These are phyloP conservation scores for Metalampra italica DNA, from an alignment of 2,888 invertebrate species.

Conservation along the genomic window DNA sequence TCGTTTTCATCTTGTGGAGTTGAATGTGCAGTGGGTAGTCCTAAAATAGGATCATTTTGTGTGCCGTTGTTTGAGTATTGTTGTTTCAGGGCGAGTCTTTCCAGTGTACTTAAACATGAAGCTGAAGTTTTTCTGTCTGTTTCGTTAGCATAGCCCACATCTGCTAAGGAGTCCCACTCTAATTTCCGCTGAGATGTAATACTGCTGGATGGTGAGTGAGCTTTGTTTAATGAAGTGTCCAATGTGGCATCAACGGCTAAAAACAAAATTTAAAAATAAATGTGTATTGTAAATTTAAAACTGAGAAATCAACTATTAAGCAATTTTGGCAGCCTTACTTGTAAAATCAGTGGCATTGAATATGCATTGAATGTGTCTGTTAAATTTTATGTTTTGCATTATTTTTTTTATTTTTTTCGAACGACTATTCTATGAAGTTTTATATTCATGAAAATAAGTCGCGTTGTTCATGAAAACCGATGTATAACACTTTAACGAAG, in stretches of 20 bases:
- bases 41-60: slow-evolving; percentile 42
- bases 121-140: slow-evolving; percentile 71
- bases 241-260: slow-evolving; percentile 59
- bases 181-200: slow-evolving; percentile 85
- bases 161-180: slow-evolving; percentile 93
- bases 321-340: too few species aligned
- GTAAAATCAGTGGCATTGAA: too few species aligned
- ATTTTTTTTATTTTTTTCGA: too few species aligned
- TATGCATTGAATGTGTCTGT: too few species aligned
- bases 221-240: slow-evolving; percentile 59
- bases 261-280: slow-evolving; percentile 12
- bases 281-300: too few species aligned
- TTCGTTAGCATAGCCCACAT: slow-evolving; percentile 87
- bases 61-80: slow-evolving; percentile 65
- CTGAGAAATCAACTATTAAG: too few species aligned
- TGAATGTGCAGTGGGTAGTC: slow-evolving; percentile 74
- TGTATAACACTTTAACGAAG: too few species aligned
- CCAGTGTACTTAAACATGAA: slow-evolving; percentile 78
- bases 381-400: too few species aligned
- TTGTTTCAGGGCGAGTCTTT: slow-evolving; percentile 79
- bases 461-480: too few species aligned
- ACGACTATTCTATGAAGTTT: too few species aligned
- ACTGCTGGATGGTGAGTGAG: slow-evolving; percentile 86
- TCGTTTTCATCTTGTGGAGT: slow-evolving; percentile 65
- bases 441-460: too few species aligned